These are phyloP conservation scores for Dufourea novaeangliae DNA, from an alignment of 1,140 invertebrate species.

Conservation along the genomic window DNA sequence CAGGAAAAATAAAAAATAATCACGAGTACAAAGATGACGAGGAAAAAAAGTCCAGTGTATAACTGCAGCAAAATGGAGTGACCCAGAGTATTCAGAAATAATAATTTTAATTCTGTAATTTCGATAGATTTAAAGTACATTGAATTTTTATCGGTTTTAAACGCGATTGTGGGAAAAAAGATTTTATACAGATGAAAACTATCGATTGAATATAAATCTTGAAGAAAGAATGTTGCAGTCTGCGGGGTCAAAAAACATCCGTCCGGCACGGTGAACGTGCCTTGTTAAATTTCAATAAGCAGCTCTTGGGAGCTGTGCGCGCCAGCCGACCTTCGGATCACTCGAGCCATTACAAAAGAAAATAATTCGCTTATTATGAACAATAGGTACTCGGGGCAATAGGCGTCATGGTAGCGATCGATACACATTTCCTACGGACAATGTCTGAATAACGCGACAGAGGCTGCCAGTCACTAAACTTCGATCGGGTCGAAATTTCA, in stretches of 20 bases:
- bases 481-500: neutral
- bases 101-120: neutral
- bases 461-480: constrained; percentile 8
- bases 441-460: constrained; percentile 18
- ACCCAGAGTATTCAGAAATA: neutral
- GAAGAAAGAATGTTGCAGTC: neutral
- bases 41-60: too few species aligned
- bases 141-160: neutral
- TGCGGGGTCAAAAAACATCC: constrained; percentile 16
- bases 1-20: too few species aligned
- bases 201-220: constrained; percentile 1
- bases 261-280: neutral
- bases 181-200: neutral
- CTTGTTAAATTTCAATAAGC: constrained; percentile 41
- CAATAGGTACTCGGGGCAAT: constrained; percentile 36
- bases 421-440: constrained; percentile 33
- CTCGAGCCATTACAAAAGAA: constrained; percentile 35
- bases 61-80: neutral
- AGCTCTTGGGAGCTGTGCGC: neutral
- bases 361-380: constrained; percentile 47
- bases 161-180: neutral
- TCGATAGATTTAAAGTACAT: neutral
- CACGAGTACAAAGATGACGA: too few species aligned
- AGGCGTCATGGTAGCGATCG: constrained; percentile 15
- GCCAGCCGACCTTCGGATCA: constrained; percentile 20